phyloP scores from a whole-genome alignment of 1,140 invertebrate genomes.

The Drosophila subobscura region DNA sequence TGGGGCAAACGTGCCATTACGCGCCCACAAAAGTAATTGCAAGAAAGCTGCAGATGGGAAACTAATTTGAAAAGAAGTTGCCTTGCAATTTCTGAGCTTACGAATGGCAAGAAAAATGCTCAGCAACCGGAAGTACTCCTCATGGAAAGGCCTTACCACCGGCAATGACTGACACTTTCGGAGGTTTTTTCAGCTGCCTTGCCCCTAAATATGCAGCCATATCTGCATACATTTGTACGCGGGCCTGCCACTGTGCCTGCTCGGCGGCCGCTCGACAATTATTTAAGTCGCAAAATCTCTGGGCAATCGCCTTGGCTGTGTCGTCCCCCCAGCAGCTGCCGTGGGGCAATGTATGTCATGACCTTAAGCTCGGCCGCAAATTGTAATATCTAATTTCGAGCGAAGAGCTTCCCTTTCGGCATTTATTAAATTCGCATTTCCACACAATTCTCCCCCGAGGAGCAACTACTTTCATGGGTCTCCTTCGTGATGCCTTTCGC shows the following conservation, averaged over 20 bases:
- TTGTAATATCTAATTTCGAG: conserved; percentile 65
- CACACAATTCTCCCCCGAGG: conserved; percentile 13
- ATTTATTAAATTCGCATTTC: conserved; percentile 75
- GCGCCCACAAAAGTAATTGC: neutral
- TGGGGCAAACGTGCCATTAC: neutral
- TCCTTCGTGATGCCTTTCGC: neutral
- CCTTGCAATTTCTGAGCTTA: too few species aligned
- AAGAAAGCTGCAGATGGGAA: too few species aligned
- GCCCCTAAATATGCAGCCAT: too few species aligned
- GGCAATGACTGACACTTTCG: too few species aligned
- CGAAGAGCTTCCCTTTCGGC: conserved; percentile 21
- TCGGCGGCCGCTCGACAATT: conserved; percentile 42
- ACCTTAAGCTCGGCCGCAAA: conserved; percentile 41
- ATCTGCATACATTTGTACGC: too few species aligned
- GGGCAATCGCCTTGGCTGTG: conserved; percentile 11
- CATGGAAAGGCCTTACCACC: too few species aligned
- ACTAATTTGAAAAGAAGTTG: too few species aligned
- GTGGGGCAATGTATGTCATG: conserved; percentile 30
- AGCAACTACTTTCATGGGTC: neutral
- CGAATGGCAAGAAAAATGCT: too few species aligned
- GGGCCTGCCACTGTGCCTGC: conserved; percentile 2
- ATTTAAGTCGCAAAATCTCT: conserved; percentile 45
- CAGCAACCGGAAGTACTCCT: too few species aligned
- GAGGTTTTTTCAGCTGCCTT: too few species aligned
- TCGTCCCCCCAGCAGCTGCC: conserved; percentile 7